Evolutionary conservation across 2,888 invertebrate species (phyloP).

Genomic region (Ornithoptera alexandrae): DNA sequence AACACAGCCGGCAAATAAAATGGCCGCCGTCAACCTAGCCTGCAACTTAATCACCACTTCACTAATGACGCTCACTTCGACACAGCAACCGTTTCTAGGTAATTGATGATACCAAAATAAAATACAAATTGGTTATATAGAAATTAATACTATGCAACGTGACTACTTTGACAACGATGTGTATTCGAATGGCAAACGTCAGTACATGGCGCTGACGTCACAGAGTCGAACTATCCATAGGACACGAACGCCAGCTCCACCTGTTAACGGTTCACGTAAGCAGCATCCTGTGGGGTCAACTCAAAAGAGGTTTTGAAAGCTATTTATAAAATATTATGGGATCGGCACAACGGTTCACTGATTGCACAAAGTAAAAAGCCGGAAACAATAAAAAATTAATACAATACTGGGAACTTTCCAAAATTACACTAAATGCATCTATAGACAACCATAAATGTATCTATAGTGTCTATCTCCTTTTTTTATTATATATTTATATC

Average conservation of each 20-base stretch:
- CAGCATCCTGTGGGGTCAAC: conserved; percentile 60
- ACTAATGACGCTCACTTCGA: conserved; percentile 49
- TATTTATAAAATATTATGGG: conserved; percentile 64
- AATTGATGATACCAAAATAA: conserved; percentile 36
- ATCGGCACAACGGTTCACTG: conserved; percentile 67
- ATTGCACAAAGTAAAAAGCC: conserved; percentile 56
- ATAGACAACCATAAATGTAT: neutral
- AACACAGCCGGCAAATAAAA: conserved; percentile 78
- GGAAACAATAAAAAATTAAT: conserved; percentile 50
- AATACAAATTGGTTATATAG: conserved; percentile 42
- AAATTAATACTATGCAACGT: conserved; percentile 49
- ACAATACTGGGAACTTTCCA: conserved; percentile 17
- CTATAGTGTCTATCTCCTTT: neutral
- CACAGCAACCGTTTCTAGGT: conserved; percentile 41
- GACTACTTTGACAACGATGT: conserved; percentile 62
- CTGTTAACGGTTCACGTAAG: conserved; percentile 56
- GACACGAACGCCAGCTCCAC: conserved; percentile 65
- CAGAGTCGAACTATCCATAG: conserved; percentile 50
- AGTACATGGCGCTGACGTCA: conserved; percentile 37
- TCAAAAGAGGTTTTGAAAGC: conserved; percentile 53
- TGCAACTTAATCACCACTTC: conserved; percentile 59
- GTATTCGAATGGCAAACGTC: conserved; percentile 62
- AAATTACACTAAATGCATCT: neutral
- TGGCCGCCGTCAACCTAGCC: conserved; percentile 72
- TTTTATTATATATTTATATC: too few relatives aligned